phyloP scores from a whole-genome alignment of 2,888 invertebrate species.

The Hemistola chrysoprasaria region DNA sequence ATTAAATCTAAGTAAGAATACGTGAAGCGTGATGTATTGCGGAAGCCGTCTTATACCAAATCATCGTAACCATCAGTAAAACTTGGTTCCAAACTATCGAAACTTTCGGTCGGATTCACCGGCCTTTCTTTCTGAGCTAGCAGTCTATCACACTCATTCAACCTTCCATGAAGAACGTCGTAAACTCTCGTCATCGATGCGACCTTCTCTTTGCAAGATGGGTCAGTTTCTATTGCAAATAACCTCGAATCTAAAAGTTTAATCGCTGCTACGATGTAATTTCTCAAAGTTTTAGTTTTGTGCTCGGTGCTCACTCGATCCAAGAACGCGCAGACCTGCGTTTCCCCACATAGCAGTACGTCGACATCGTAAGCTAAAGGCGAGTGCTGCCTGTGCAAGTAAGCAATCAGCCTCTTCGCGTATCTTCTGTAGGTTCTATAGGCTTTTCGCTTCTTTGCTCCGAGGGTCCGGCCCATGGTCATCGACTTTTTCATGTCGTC shows the following conservation, averaged over 20 bases:
- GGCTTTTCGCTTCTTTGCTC: conserved; percentile 71
- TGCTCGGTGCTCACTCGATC: conserved; percentile 74
- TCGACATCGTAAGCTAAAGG: conserved; percentile 78
- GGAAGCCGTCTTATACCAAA: conserved; percentile 44
- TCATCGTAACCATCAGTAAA: conserved; percentile 65
- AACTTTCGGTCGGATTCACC: conserved; percentile 45
- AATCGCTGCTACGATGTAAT: conserved; percentile 76
- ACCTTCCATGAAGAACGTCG: conserved; percentile 65
- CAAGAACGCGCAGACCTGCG: conserved; percentile 73
- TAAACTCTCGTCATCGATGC: conserved; percentile 76
- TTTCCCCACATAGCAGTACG: conserved; percentile 71
- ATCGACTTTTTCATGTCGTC: conserved; percentile 81
- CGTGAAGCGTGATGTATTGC: not conserved
- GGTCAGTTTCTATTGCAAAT: conserved; percentile 77
- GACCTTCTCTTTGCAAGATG: conserved; percentile 75
- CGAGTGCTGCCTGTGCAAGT: conserved; percentile 74
- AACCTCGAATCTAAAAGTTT: conserved; percentile 74
- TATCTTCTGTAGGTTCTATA: conserved; percentile 76
- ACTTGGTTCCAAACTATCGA: conserved; percentile 63
- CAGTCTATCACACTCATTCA: conserved; percentile 71
- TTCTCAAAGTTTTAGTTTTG: conserved; percentile 74
- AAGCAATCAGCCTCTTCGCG: conserved; percentile 73
- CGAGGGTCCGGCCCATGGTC: conserved; percentile 74
- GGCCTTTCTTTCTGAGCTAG: conserved; percentile 60
- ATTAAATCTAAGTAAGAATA: conserved; percentile 9